Conservation (phyloP, 1,140 invertebrate species). For the Radopholus similis region DNA sequence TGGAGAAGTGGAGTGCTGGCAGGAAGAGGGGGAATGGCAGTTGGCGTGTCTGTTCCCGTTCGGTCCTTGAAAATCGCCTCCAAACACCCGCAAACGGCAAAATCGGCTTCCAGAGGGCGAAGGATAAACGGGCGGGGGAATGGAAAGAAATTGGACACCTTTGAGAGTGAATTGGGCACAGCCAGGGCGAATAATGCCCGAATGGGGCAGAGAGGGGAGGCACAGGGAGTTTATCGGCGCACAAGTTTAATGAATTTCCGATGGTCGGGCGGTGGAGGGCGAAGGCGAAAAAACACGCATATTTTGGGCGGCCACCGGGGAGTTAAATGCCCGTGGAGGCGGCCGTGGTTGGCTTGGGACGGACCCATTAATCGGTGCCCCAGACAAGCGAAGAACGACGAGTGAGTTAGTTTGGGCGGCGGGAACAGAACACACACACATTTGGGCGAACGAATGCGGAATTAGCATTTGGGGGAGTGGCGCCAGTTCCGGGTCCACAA, state of each 20-base stretch:
- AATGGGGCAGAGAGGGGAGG: background rate
- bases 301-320: no score
- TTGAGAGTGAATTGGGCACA: background rate
- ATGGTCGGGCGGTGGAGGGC: background rate
- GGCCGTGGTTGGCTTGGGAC: no score
- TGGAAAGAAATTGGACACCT: background rate
- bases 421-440: background rate
- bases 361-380: no score
- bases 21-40: no score
- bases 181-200: background rate
- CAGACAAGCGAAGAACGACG: no score
- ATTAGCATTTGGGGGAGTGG: no score
- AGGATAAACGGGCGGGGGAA: background rate
- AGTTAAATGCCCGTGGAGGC: no score
- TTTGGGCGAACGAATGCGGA: background rate
- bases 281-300: background rate
- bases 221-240: background rate
- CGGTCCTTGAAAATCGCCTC: no score
- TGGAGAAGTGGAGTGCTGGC: background rate
- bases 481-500: no score
- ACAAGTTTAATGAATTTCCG: constrained; percentile 2
- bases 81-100: no score
- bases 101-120: no score
- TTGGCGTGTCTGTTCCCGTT: no score
- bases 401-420: background rate